Percentiles rank a stretch among this genome's conserved stretches.
These are phyloP conservation scores for Diplodus puntazzo DNA, from an alignment of 2,797 vertebrate genomes.

Conservation along the genomic window DNA sequence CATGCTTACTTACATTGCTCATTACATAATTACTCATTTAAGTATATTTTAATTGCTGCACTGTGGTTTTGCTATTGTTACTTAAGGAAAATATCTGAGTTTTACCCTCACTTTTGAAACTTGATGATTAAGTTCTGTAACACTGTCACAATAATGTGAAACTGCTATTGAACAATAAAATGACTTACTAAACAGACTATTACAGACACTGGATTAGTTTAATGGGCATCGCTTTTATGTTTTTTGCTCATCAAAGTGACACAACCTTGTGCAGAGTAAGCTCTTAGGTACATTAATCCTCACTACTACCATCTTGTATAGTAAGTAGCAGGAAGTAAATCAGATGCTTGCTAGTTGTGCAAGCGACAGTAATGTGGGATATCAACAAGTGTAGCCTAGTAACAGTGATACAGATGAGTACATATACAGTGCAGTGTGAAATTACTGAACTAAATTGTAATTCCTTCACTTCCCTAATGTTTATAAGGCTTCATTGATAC, in stretches of 20 bases:
- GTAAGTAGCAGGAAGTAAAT: no score
- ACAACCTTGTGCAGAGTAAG: neutral
- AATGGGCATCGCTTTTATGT: neutral
- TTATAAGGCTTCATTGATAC: neutral
- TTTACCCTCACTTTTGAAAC: no score
- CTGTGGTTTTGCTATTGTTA: neutral
- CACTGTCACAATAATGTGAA: neutral
- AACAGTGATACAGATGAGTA: neutral
- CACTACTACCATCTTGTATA: neutral
- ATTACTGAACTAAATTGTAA: neutral
- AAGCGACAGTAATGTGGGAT: slow-evolving; percentile 11
- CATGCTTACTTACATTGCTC: neutral
- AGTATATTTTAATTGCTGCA: neutral
- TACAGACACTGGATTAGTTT: neutral
- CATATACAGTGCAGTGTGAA: neutral
- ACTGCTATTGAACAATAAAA: neutral
- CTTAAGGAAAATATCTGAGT: no score
- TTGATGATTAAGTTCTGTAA: neutral
- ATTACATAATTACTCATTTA: neutral
- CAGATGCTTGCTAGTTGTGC: no score
- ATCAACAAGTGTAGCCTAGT: neutral
- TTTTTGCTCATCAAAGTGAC: neutral
- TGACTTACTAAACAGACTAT: neutral
- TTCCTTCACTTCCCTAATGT: no score
- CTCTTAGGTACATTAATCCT: no score